Evolutionary conservation across 1,140 invertebrate genomes (phyloP), one percentile per base, ranked within the genome.

Genomic region (Drosophila pruinosa): DNA sequence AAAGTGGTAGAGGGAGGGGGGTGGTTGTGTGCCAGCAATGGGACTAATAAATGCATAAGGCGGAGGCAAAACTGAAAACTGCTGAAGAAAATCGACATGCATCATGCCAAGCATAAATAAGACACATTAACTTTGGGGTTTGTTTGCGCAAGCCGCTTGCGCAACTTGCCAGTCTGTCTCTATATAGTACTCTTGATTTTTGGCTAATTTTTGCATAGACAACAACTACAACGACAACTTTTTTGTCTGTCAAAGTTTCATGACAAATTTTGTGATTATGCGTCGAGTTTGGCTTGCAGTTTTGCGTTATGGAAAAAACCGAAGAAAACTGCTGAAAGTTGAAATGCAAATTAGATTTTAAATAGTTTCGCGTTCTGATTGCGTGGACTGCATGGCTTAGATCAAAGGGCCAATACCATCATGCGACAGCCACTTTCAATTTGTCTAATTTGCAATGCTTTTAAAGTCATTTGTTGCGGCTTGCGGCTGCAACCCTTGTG

Each of bases 331-430:
- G 54, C 38, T 54, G 58, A 79, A 48, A 74, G 57, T 50, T 64
- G 52, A 54, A 77, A 81, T 88, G 82, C 82, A 85, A 85, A 85
- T 85, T 86, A 81, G 81, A 85, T 81, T 85, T 86, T 81, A 74
- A 85, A 85, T 85, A 86, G 80, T 86, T 86, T 81, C 61, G 68
- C 72, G 21, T 24, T 69, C 79, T 77, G 81, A 70, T 74, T 76
- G 80, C 73, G 28, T 65, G 57, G 43, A 45, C 21, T 45, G 38
- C 38, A 41, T 41, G 15, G 68, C 15, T 17, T 22, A 47, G 71
- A 72, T 83, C 75, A 82, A 82, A 73, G 71, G 56, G 72, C 77
- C 71, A 80, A 80, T 65, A 62, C 53, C 50, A 39, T 19, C 41
- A 64, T 45, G 4, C 10, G 19, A 21, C 14, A 39, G 19, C 10